Evolutionary conservation across 2,888 invertebrate genomes (phyloP), one percentile per base, ranked within the genome.

Genomic region (Epinotia nisella): DNA sequence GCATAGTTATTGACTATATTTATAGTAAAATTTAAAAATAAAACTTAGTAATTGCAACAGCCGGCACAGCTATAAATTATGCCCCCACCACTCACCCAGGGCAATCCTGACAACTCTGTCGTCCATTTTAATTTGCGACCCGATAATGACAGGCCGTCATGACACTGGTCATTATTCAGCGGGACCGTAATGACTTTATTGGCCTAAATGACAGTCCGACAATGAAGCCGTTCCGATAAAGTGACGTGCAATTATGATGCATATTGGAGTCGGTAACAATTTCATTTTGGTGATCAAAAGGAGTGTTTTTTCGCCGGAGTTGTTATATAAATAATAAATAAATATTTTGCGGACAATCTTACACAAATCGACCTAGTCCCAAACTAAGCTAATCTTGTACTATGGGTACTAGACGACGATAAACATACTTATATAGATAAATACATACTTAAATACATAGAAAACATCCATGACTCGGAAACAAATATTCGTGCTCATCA

Each of bases 181-280:
- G 56, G 24, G 53, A 19, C 49, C 41, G 21, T 67, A 67, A 72
- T 72, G 45, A 61, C 67, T 72, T 72, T 67, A 72, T 72, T 71
- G 55, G 49, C 7, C 67, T 15, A 72, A 72, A 66, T 67, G 71
- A 72, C 71, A 55, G 61, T 24, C 29, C 53, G 71, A 19, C 71
- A 60, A 66, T 53, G 41, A 64, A 19, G 45, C 21, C 39, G 65
- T 51, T 71, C n/a, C 58, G 59, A 65, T 71, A 53, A 66, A 41
- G n/a, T 21, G 41, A 15, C 24, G 39, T 60, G 39, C 24, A 56
- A 66, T 66, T 66, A 21, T 62, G 62, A 7, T 58, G 58, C 58
- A 2, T 19, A 51, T 24, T 49, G 10, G 10, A 11, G 15, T 3
- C 64, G 24, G 24, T 5, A 5, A 29, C 17, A 13, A 49, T 49